These are phyloP conservation scores for Tenthredo notha DNA, from an alignment of 2,888 invertebrate species.

Conservation along the genomic window DNA sequence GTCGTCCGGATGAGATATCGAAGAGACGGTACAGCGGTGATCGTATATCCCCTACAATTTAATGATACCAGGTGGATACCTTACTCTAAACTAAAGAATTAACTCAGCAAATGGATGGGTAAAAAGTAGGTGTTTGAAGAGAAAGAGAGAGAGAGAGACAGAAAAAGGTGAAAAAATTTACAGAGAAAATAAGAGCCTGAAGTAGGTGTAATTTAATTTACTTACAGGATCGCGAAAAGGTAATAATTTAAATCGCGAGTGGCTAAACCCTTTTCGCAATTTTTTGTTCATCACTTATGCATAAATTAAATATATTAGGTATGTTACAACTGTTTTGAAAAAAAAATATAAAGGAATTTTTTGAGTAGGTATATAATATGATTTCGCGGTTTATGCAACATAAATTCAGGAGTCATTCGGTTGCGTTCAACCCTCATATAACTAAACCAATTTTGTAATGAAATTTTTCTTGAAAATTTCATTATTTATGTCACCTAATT, in stretches of 20 bases:
- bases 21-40: background rate
- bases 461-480: too few relatives aligned
- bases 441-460: background rate
- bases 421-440: too few relatives aligned
- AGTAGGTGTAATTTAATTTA: background rate
- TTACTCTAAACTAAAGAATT: background rate
- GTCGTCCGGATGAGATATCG: conserved; percentile 2
- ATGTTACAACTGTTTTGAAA: background rate
- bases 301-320: background rate
- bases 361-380: background rate
- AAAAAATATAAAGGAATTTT: background rate
- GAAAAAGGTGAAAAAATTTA: background rate
- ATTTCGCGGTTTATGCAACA: background rate
- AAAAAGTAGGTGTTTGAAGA: background rate
- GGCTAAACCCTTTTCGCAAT: background rate
- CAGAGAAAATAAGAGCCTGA: background rate
- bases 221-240: background rate
- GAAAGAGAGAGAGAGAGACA: background rate
- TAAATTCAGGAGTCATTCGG: background rate
- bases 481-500: background rate
- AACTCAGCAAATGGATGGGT: background rate
- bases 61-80: background rate
- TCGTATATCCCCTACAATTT: background rate
- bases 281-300: background rate
- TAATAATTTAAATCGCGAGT: background rate